phyloP scores from a whole-genome alignment of 2,888 invertebrate species.

The Lasioglossum villosulum region DNA sequence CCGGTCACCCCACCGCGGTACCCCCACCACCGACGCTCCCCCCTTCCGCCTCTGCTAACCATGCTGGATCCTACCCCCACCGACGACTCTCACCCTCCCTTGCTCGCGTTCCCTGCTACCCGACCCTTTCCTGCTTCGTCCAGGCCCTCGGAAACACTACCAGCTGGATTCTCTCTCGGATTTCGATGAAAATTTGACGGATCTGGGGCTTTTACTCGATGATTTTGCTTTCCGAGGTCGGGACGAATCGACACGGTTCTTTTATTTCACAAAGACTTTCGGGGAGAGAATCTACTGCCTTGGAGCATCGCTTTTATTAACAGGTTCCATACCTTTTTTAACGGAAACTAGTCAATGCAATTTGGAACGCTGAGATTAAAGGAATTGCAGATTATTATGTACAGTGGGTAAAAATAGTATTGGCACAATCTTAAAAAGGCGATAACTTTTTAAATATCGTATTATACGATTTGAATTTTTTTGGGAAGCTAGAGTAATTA shows the following conservation, averaged over 20 bases:
- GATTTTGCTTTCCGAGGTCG: background rate
- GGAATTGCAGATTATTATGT: too few relatives aligned
- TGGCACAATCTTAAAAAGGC: too few relatives aligned
- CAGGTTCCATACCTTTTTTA: too few relatives aligned
- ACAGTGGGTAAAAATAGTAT: too few relatives aligned
- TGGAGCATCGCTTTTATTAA: background rate
- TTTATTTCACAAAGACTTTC: background rate
- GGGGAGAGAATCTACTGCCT: background rate
- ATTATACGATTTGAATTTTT: too few relatives aligned
- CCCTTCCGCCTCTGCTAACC: constrained; percentile 24
- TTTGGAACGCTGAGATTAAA: too few relatives aligned
- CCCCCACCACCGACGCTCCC: constrained; percentile 15
- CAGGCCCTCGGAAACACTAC: constrained; percentile 34
- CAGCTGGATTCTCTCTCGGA: background rate
- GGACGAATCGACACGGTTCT: background rate
- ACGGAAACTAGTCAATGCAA: too few relatives aligned
- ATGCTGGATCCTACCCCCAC: constrained; percentile 36
- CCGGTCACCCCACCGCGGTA: constrained; percentile 41
- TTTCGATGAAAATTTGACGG: constrained; percentile 1
- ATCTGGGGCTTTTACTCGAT: background rate
- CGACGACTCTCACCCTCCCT: background rate
- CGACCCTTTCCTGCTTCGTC: constrained; percentile 46
- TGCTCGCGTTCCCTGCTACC: background rate
- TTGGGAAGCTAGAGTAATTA: too few relatives aligned
- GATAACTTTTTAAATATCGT: too few relatives aligned